Evolutionary conservation across 1,140 invertebrate species (phyloP).

Genomic region (Heliconius eleuchia): DNA sequence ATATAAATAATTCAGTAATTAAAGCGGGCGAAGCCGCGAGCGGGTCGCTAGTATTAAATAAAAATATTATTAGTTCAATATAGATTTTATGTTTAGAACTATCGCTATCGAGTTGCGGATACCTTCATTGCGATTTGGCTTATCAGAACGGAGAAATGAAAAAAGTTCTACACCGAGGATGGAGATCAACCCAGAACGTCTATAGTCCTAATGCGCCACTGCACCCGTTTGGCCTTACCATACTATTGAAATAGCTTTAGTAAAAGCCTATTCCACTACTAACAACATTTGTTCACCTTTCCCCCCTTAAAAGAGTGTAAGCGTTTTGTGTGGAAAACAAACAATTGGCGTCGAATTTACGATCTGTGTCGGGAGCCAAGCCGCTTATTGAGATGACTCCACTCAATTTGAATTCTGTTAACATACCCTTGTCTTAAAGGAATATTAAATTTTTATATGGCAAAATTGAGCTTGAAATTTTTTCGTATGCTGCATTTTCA

Average conservation of each 20-base stretch:
- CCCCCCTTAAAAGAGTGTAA: constrained; percentile 43
- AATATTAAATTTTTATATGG: neutral
- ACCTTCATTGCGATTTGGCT: too few relatives aligned
- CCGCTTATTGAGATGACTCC: constrained; percentile 70
- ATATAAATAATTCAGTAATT: too few relatives aligned
- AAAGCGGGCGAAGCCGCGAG: too few relatives aligned
- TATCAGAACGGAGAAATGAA: too few relatives aligned
- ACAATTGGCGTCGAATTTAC: constrained; percentile 72
- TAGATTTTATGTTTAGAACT: too few relatives aligned
- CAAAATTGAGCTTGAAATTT: neutral
- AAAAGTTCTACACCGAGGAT: too few relatives aligned
- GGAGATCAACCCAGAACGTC: too few relatives aligned
- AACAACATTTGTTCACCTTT: constrained; percentile 28
- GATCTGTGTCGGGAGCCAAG: constrained; percentile 62
- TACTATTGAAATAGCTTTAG: neutral
- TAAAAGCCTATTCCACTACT: constrained; percentile 9
- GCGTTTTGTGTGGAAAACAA: constrained; percentile 65
- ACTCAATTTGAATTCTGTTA: constrained; percentile 56
- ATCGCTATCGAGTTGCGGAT: too few relatives aligned
- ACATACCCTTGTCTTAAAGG: neutral
- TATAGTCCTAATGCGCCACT: too few relatives aligned
- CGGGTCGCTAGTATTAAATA: too few relatives aligned
- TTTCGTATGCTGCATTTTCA: too few relatives aligned
- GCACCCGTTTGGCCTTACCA: neutral
- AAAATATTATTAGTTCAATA: too few relatives aligned